Percentiles rank a stretch among this genome's conserved stretches.
Conservation (phyloP, 2,797 vertebrate genomes). For the Sylvilagus floridanus region DNA sequence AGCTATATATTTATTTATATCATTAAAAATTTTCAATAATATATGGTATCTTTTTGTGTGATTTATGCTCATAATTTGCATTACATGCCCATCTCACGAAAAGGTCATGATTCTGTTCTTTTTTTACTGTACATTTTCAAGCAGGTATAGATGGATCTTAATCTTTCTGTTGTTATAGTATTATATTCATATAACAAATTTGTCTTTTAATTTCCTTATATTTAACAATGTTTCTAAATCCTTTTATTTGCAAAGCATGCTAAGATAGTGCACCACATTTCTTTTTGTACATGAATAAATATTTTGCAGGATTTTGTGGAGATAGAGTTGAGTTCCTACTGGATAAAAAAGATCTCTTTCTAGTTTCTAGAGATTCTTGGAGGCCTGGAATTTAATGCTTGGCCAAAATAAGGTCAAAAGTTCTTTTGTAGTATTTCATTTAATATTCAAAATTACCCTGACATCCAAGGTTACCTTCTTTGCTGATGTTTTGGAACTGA, state of each 20-base stretch:
- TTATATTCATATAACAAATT: neutral
- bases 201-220: neutral
- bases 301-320: neutral
- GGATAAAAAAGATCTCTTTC: neutral
- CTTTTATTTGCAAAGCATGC: neutral
- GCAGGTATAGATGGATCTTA: neutral
- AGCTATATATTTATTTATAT: neutral
- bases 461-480: neutral
- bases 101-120: neutral
- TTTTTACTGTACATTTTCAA: slow-evolving; percentile 11
- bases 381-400: neutral
- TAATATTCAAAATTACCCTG: neutral
- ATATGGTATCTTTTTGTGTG: neutral
- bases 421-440: neutral
- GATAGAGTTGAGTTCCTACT: neutral
- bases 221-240: neutral
- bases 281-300: neutral
- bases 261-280: neutral
- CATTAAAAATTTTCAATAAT: neutral
- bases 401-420: neutral
- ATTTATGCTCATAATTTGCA: neutral
- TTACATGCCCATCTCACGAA: neutral
- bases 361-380: neutral
- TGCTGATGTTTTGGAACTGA: neutral
- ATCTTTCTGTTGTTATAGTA: neutral